Evolutionary conservation across 1,140 invertebrate species (phyloP).

Genomic region (Armadillidium nasatum): DNA sequence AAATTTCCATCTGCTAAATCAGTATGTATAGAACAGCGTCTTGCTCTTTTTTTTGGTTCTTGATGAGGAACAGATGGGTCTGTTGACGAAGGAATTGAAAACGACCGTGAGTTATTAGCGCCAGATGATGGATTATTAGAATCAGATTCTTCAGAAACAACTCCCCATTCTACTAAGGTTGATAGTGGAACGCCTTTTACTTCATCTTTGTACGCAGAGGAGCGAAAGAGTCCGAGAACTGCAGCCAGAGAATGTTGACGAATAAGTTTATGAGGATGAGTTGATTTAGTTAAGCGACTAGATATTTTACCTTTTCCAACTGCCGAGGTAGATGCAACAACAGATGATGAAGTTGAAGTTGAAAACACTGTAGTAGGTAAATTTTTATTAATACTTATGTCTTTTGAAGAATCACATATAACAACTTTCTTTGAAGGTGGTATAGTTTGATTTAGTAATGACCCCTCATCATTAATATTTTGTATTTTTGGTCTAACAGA

Average conservation of each 20-base stretch:
- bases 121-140: conserved; percentile 33
- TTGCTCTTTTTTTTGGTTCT: conserved; percentile 26
- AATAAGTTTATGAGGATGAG: conserved; percentile 40
- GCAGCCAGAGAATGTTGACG: conserved; percentile 44
- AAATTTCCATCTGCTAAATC: conserved; percentile 24
- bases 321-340: not conserved
- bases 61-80: conserved; percentile 33
- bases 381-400: no score
- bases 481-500: no score
- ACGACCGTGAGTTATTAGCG: conserved; percentile 39
- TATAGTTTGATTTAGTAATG: no score
- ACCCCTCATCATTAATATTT: no score
- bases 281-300: conserved; percentile 21
- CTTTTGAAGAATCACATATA: no score
- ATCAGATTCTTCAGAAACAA: conserved; percentile 39
- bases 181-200: not conserved
- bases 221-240: conserved; percentile 36
- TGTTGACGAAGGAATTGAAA: conserved; percentile 38
- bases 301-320: not conserved
- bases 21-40: conserved; percentile 35
- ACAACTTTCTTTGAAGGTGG: no score
- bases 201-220: conserved; percentile 29
- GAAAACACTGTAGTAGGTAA: not conserved
- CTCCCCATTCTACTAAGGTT: conserved; percentile 28
- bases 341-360: not conserved